A percentile compares a stretch with the other conserved stretches of the same genome.
Evolutionary conservation across 2,113 vertebrate species (phyloP).

Genomic region (Willisornis vidua): DNA sequence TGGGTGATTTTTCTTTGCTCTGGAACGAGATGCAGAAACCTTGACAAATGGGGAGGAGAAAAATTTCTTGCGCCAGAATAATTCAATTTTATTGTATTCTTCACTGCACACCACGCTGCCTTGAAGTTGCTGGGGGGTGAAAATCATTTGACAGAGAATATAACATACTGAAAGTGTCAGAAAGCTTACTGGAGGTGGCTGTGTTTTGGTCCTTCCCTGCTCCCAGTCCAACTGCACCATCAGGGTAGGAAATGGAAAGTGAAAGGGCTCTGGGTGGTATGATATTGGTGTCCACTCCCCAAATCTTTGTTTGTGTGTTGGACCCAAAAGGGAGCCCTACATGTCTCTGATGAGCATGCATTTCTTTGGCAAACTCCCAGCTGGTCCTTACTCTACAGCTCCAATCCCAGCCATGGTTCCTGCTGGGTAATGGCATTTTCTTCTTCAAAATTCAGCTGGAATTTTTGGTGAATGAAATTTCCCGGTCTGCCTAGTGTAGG

Average conservation of each 20-base stretch:
- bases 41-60: conserved; percentile 11
- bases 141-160: background rate
- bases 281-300: background rate
- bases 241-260: background rate
- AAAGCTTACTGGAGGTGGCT: background rate
- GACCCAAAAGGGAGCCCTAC: background rate
- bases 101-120: background rate
- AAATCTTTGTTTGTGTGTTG: background rate
- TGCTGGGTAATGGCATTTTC: background rate
- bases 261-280: background rate
- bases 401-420: accelerated
- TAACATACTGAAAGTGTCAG: background rate
- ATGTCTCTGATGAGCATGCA: accelerated
- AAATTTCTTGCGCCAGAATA: background rate
- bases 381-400: background rate
- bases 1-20: conserved; percentile 1
- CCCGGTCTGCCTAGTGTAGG: background rate
- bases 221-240: accelerated
- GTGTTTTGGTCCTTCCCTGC: background rate
- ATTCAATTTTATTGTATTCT: conserved; percentile 45
- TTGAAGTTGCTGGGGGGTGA: background rate
- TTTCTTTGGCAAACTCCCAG: background rate
- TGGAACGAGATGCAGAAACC: conserved; percentile 5
- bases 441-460: background rate
- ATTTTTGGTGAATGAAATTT: background rate